Evolutionary conservation across 2,888 invertebrate species (phyloP).

Genomic region (Chorisops tibialis): DNA sequence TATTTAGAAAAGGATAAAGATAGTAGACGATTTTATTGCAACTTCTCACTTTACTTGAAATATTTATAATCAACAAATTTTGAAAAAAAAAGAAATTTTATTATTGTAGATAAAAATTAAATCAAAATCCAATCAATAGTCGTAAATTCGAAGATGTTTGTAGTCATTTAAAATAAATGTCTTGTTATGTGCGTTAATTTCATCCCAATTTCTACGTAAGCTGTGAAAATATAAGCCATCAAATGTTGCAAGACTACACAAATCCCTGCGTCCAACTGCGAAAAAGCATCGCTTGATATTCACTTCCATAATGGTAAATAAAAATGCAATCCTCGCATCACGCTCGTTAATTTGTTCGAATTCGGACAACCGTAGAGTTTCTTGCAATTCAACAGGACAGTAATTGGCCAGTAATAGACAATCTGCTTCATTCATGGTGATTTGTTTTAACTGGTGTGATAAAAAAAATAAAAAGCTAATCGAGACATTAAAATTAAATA

Average conservation of each 20-base stretch:
- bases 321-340: conserved; percentile 24
- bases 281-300: conserved; percentile 7
- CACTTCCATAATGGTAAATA: conserved; percentile 2
- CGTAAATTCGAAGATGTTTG: no score
- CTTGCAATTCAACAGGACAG: background rate
- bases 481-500: background rate
- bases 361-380: background rate
- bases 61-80: no score
- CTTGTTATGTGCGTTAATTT: no score
- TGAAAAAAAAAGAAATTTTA: no score
- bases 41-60: no score
- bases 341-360: conserved; percentile 16
- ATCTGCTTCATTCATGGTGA: conserved; percentile 27
- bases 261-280: background rate
- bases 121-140: no score
- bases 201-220: conserved; percentile 13
- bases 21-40: no score
- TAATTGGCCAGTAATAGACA: conserved; percentile 24
- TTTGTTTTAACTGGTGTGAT: conserved; percentile 20
- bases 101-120: background rate
- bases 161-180: no score
- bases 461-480: background rate
- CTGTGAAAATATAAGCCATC: conserved; percentile 18
- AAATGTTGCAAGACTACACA: background rate
- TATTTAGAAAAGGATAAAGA: no score